phyloP scores from a whole-genome alignment of 1,140 invertebrate species.

The Drosophila pruinosa region DNA sequence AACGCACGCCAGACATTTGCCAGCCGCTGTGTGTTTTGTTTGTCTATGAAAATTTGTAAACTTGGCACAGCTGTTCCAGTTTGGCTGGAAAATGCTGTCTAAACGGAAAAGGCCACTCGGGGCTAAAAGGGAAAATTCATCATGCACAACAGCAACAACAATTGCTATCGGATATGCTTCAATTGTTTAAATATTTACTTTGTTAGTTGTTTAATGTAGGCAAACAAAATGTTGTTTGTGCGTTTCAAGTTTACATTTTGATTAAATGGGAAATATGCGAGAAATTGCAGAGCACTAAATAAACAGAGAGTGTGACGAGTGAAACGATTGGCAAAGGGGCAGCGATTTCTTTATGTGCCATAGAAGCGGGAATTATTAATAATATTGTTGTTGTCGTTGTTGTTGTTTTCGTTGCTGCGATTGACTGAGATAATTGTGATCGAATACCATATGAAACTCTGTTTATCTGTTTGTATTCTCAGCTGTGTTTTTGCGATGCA shows the following conservation, averaged over 20 bases:
- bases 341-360: slow-evolving; percentile 41
- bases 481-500: slow-evolving; percentile 29
- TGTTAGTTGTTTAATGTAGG: slow-evolving; percentile 55
- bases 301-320: slow-evolving; percentile 45
- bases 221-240: slow-evolving; percentile 40
- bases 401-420: slow-evolving; percentile 14
- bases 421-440: not conserved
- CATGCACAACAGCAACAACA: slow-evolving; percentile 32
- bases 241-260: slow-evolving; percentile 43
- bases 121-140: slow-evolving; percentile 41
- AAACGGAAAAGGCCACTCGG: slow-evolving; percentile 14
- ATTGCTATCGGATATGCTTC: slow-evolving; percentile 29
- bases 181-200: slow-evolving; percentile 68
- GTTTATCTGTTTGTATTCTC: slow-evolving; percentile 18
- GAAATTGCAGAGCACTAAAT: slow-evolving; percentile 41
- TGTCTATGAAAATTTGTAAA: slow-evolving; percentile 26
- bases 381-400: slow-evolving; percentile 18
- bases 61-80: slow-evolving; percentile 38
- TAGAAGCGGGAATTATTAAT: slow-evolving; percentile 26
- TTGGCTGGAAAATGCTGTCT: slow-evolving; percentile 31
- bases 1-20: slow-evolving; percentile 26
- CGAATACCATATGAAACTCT: slow-evolving; percentile 12
- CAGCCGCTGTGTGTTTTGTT: slow-evolving; percentile 12
- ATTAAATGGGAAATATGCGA: slow-evolving; percentile 55
- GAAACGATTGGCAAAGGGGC: not conserved